Conservation (phyloP, 2,113 vertebrate genomes). For the Dendrocopos noguchii region DNA sequence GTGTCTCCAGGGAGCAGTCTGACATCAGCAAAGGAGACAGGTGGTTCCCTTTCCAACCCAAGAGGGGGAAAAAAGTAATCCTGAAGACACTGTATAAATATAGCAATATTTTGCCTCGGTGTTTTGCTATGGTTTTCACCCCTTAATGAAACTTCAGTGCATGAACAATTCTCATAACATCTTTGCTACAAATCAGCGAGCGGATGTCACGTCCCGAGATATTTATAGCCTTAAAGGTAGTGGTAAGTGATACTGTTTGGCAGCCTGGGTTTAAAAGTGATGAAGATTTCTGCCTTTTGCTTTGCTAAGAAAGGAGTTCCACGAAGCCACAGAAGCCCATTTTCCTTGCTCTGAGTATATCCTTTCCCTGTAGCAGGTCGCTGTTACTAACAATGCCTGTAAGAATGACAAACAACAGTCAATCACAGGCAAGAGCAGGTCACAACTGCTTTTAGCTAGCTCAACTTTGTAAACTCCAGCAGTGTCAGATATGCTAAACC, state of each 20-base stretch:
- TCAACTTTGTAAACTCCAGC: slow-evolving; percentile 49
- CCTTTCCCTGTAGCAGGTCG: slow-evolving; percentile 29
- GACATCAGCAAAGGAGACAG: slow-evolving; percentile 77
- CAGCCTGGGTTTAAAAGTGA: slow-evolving; percentile 26
- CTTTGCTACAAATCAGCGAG: slow-evolving; percentile 48
- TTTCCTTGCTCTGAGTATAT: slow-evolving; percentile 53
- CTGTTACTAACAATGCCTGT: slow-evolving; percentile 48
- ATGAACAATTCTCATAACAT: slow-evolving; percentile 52
- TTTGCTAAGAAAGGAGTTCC: slow-evolving; percentile 30
- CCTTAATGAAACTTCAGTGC: slow-evolving; percentile 68
- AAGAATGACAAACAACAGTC: slow-evolving; percentile 64
- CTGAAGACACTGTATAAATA: slow-evolving; percentile 70
- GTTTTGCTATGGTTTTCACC: slow-evolving; percentile 59
- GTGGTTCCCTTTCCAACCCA: slow-evolving; percentile 77
- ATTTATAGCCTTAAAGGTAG: slow-evolving; percentile 52
- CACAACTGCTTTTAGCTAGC: slow-evolving; percentile 59
- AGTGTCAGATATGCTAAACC: slow-evolving; percentile 60
- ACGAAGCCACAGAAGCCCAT: slow-evolving; percentile 25
- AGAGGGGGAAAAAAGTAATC: slow-evolving; percentile 39
- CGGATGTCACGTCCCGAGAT: slow-evolving; percentile 61
- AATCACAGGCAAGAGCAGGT: slow-evolving; percentile 47
- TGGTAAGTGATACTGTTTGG: slow-evolving; percentile 37
- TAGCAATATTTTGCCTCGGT: slow-evolving; percentile 65
- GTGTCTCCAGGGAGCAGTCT: slow-evolving; percentile 76
- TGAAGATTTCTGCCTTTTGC: slow-evolving; percentile 3